A percentile compares a stretch with the other conserved stretches of the same genome.
Evolutionary conservation across 1,140 invertebrate genomes (phyloP).

Genomic region (Atopsyche davidsoni): DNA sequence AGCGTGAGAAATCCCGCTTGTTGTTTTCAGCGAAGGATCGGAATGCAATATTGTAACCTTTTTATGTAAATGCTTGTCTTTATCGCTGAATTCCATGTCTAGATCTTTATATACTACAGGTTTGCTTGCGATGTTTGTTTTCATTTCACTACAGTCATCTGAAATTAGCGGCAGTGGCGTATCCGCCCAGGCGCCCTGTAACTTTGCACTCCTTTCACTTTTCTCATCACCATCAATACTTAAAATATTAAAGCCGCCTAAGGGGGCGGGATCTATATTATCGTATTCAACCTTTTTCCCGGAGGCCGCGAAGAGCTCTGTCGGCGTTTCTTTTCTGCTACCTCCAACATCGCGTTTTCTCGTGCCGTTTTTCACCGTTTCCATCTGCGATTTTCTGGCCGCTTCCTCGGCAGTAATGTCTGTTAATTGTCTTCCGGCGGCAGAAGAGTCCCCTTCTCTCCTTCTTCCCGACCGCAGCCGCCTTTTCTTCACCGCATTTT

Average conservation of each 20-base stretch:
- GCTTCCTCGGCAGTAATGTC: slow-evolving; percentile 22
- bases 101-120: slow-evolving; percentile 10
- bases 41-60: slow-evolving; percentile 12
- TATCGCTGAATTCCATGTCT: slow-evolving; percentile 27
- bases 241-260: no score
- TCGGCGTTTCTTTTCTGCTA: slow-evolving; percentile 16
- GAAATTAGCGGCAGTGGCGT: slow-evolving; percentile 15
- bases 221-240: no score
- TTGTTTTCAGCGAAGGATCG: slow-evolving; percentile 4
- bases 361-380: slow-evolving; percentile 24
- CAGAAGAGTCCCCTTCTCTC: neutral
- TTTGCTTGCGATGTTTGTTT: slow-evolving; percentile 3
- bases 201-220: no score
- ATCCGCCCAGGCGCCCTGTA: no score
- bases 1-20: slow-evolving; percentile 16
- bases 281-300: no score
- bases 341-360: slow-evolving; percentile 19
- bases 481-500: no score
- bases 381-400: slow-evolving; percentile 15
- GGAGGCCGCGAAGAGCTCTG: no score
- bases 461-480: no score
- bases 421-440: slow-evolving; percentile 26
- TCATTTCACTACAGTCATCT: slow-evolving; percentile 25
- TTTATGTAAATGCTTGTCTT: slow-evolving; percentile 12
- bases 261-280: no score